A percentile compares a stretch with the other conserved stretches of the same genome.
phyloP scores from a whole-genome alignment of 1,140 invertebrate species.

The Ips typographus region DNA sequence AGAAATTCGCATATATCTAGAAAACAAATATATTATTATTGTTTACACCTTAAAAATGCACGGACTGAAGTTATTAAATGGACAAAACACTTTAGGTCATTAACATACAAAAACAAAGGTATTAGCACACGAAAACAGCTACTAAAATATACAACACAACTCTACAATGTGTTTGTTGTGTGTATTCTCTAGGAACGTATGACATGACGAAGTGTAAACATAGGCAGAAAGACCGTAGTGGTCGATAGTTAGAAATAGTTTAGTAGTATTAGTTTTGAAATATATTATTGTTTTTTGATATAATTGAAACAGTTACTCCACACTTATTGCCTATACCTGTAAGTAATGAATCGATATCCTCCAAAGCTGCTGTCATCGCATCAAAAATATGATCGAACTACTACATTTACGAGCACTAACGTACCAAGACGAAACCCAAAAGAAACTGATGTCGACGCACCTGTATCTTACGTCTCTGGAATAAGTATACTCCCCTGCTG shows the following conservation, averaged over 20 bases:
- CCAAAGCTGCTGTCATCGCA: not conserved
- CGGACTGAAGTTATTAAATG: not conserved
- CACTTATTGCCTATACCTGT: not conserved
- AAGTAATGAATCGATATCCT: not conserved
- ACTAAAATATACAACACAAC: too few relatives aligned
- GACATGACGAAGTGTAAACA: too few relatives aligned
- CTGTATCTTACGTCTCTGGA: not conserved
- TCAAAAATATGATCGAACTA: not conserved
- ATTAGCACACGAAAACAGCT: not conserved
- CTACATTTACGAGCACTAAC: not conserved
- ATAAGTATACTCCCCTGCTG: conserved; percentile 4
- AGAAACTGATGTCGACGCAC: not conserved
- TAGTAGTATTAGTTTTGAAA: not conserved
- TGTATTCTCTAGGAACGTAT: too few relatives aligned
- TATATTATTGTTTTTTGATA: not conserved
- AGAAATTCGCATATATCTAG: conserved; percentile 10
- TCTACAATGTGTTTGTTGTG: too few relatives aligned
- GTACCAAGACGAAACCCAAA: not conserved
- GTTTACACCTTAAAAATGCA: not conserved
- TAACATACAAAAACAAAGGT: not conserved
- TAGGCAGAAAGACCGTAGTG: too few relatives aligned
- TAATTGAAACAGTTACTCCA: not conserved
- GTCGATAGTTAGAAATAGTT: not conserved
- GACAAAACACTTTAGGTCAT: not conserved
- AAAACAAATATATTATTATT: not conserved